A percentile compares a stretch with the other conserved stretches of the same genome.
phyloP scores from a whole-genome alignment of 1,140 invertebrate species.

The Eciton burchellii region DNA sequence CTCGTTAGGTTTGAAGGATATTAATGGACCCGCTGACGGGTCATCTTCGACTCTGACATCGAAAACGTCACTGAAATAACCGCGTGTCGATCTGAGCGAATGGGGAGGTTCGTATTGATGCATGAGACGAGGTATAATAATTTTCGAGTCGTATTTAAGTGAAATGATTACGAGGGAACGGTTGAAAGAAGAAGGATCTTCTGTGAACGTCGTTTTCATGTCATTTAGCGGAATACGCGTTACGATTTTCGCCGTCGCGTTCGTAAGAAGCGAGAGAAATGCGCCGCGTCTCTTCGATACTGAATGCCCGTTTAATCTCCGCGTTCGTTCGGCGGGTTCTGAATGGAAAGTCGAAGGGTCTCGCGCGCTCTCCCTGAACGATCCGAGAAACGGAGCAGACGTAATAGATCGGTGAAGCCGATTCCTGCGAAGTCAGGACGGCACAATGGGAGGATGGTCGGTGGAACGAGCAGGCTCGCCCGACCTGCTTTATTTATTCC shows the following conservation, averaged over 20 bases:
- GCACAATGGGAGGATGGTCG: conserved; percentile 68
- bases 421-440: conserved; percentile 67
- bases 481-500: conserved; percentile 72
- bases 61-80: background rate
- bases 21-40: background rate
- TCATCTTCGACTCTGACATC: background rate
- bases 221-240: conserved; percentile 15
- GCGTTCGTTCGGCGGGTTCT: conserved; percentile 22
- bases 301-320: conserved; percentile 49
- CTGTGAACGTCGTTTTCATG: background rate
- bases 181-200: background rate
- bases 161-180: too few species aligned
- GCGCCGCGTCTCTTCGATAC: conserved; percentile 8
- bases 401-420: conserved; percentile 72
- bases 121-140: too few species aligned
- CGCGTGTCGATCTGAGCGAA: background rate
- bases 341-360: conserved; percentile 49
- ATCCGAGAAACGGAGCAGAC: conserved; percentile 54
- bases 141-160: too few species aligned
- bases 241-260: conserved; percentile 31
- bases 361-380: conserved; percentile 22
- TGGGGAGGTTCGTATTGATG: too few species aligned
- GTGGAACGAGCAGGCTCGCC: conserved; percentile 44
- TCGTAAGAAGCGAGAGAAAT: background rate
- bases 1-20: conserved; percentile 27